Base-by-base conservation (phyloP, 2,113 vertebrate species). In the Cygnus atratus region DNA sequence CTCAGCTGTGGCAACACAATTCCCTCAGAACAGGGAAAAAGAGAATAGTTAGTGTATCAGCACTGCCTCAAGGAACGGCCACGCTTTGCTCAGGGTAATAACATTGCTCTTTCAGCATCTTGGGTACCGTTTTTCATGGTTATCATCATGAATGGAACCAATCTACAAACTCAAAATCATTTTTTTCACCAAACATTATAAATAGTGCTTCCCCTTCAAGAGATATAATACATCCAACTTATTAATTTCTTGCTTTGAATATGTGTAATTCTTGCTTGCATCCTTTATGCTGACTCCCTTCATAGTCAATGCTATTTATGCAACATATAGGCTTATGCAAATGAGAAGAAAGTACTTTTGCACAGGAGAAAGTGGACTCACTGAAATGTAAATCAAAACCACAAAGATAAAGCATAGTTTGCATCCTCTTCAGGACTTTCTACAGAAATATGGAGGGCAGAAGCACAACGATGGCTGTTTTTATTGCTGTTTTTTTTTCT, bases 351-450 rank as follows among this genome's bases (percentile, higher is more conserved):
- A 91, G 11, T 41, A 33, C 19, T 82, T 79, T 82, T 83, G 24
- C 57, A 79, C 26, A 57, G 62, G 72, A 48, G 24, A 90, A 88
- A 68, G 13, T 46, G 48, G 37, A 24, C 19, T 88, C 90, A 90
- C 84, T 90, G 73, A 90, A 88, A 92, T 88, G 80, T 57, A 88
- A 92, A 93, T 93, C 39, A 84, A 84, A 72, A 14, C 20, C 26
- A 78, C 18, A 59, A 77, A 59, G 76, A 70, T 57, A 77, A 91
- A 72, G 25, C 22, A 63, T 25, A 43, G 18, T 68, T 52, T 37
- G 15, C 35, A 33, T 24, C 33, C 46, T 41, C 26, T 39, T 88
- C 41, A 66, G 29, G 33, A 26, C 43, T 74, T 67, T 59, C 54
- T 59, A 33, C 52, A 59, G 76, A 81, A 88, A 67, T 57, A 24